Base-by-base conservation (phyloP, 1,140 invertebrate species). In the Hesperophylax magnus region DNA sequence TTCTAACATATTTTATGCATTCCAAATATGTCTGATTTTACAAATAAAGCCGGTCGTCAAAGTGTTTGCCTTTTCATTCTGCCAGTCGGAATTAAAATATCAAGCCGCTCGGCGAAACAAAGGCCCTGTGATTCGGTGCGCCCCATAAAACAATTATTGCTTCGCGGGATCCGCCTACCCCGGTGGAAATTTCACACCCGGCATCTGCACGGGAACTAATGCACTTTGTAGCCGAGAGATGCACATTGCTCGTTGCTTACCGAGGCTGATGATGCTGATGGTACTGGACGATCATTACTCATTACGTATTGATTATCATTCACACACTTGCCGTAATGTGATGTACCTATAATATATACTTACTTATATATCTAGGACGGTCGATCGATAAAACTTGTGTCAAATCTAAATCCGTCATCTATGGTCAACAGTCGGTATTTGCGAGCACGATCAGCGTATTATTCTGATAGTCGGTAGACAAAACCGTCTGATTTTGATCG, bases 121-220 rank as follows among this genome's bases (percentile, higher is more conserved):
- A 82, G 81, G 77, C 69, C 58, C 74, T 60, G 22, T 53, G 61
- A 82, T 82, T 82, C 54, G 77, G 71, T 52, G 4, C 77, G 81
- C 58, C 34, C 76, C 77, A 79, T 82, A 82, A 82, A 82, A 82
- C 77, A 82, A 82, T 82, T 79, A 82, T 82, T 77, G 77, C 75
- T 79, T 79, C 69, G 69, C 72, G 77, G 20, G 81, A 72, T 54
- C 47, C 69, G 69, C 69, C 69, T 72, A 22, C 20, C 47, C 34
- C n/a, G 22, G 31, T 18, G n/a, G 63, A 67, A 8, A 67, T 67
- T 67, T 67, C 63, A 27, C 63, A 67, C 31, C 61, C 31, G 63
- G 63, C 77, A 58, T 72, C n/a, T 18, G 34, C n/a, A 52, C 69
- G 69, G 39, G 52, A 54, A 72, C 69, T 53, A 72, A 72, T 72